A percentile compares a stretch with the other conserved stretches of the same genome.
phyloP scores from a whole-genome alignment of 2,113 vertebrate genomes.

The Vulpes ferrilata region DNA sequence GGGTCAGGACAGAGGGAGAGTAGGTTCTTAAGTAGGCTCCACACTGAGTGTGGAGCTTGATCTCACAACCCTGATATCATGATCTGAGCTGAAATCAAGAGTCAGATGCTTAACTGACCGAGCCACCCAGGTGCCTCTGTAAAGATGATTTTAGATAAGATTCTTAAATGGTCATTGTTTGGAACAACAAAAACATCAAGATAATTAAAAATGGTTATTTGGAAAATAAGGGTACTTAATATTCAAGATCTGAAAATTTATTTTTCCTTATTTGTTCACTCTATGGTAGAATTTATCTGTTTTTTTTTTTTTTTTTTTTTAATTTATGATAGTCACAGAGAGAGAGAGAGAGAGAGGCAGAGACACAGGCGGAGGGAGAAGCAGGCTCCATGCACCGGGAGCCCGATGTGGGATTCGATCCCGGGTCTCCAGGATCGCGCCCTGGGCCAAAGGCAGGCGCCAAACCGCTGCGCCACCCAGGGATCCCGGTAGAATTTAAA shows the following conservation, averaged over 20 bases:
- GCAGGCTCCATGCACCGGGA: too few relatives aligned
- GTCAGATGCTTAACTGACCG: neutral
- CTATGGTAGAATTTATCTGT: neutral
- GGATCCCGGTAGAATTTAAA: neutral
- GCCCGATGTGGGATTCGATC: too few relatives aligned
- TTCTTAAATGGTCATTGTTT: neutral
- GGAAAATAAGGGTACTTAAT: neutral
- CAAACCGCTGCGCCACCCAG: too few relatives aligned
- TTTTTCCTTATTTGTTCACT: neutral
- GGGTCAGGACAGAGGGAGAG: neutral
- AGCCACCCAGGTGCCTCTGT: neutral
- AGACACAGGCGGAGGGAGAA: too few relatives aligned
- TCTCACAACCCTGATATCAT: neutral
- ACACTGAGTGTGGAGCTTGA: neutral
- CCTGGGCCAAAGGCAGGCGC: too few relatives aligned
- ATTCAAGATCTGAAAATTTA: neutral
- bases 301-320: too few relatives aligned
- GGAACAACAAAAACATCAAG: neutral
- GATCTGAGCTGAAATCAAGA: neutral
- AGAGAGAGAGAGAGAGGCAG: too few relatives aligned
- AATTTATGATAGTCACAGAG: too few relatives aligned
- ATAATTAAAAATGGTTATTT: neutral
- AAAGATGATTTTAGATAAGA: neutral
- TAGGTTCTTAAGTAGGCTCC: neutral
- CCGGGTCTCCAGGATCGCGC: too few relatives aligned